Conservation (phyloP, 1,140 invertebrate species). For the Drosophila parabipectinata region DNA sequence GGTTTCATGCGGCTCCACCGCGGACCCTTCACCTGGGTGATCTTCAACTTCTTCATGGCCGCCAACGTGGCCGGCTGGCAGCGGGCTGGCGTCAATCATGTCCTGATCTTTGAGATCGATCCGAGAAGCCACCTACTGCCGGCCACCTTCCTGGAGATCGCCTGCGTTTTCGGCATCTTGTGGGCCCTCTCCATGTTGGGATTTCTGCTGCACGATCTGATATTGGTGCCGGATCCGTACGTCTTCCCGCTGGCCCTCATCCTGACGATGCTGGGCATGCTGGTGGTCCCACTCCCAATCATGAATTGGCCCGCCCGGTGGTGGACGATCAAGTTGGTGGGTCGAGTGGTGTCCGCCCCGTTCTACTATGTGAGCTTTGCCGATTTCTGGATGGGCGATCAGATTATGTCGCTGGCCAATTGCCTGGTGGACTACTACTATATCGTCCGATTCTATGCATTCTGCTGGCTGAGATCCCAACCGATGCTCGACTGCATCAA, state of each 20-base stretch:
- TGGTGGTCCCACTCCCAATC: slow-evolving; percentile 88
- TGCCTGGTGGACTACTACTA: slow-evolving; percentile 93
- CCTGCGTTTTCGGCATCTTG: slow-evolving; percentile 88
- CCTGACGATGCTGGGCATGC: slow-evolving; percentile 86
- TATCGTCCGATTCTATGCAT: slow-evolving; percentile 88
- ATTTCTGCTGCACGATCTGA: slow-evolving; percentile 85
- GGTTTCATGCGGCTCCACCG: slow-evolving; percentile 86
- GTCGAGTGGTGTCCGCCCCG: slow-evolving; percentile 90
- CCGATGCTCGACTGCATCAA: slow-evolving; percentile 72
- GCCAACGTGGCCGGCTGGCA: slow-evolving; percentile 91
- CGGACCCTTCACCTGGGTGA: slow-evolving; percentile 88
- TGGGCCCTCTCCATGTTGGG: slow-evolving; percentile 86
- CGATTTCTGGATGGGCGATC: slow-evolving; percentile 97
- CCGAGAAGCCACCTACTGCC: slow-evolving; percentile 89
- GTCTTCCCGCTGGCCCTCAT: slow-evolving; percentile 87
- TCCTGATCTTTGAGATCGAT: slow-evolving; percentile 92
- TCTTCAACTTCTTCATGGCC: slow-evolving; percentile 89
- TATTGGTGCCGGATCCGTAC: slow-evolving; percentile 86
- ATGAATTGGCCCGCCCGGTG: slow-evolving; percentile 86
- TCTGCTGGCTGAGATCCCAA: slow-evolving; percentile 84
- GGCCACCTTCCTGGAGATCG: slow-evolving; percentile 89
- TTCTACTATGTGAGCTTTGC: slow-evolving; percentile 94
- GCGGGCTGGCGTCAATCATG: slow-evolving; percentile 90
- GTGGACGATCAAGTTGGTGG: slow-evolving; percentile 82
- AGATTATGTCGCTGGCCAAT: slow-evolving; percentile 92